Evolutionary conservation across 2,888 invertebrate species (phyloP), one percentile per base, ranked within the genome.

Genomic region (Drosophila longiperda): DNA sequence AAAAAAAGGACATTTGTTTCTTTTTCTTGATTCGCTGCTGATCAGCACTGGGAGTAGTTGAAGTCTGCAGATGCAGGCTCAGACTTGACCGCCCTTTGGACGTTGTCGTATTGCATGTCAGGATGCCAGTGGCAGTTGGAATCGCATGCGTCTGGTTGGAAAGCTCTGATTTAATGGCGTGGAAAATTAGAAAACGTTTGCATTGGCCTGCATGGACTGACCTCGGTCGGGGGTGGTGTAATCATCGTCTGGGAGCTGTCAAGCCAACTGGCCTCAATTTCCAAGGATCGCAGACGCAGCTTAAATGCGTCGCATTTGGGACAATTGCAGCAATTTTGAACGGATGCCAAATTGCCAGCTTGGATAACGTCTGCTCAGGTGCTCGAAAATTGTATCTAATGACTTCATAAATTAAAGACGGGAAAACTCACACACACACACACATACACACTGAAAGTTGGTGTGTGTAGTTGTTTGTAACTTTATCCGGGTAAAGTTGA

Each of bases 141-240:
- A 63, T 71, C 67, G 80, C 71, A 82, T 78, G 82, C 80, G 80
- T 80, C 82, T 78, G 80, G 68, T 70, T 73, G 62, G 75, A 80
- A 79, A 78, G 78, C 69, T 61, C 65, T 70, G 80, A 87, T 80
- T 91, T 90, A 91, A 91, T 91, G 91, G 90, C 72, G 88, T 89
- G 91, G 90, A 91, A 91, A 91, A 91, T 91, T 91, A 89, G 91
- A 90, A 90, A 83, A 87, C 89, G 89, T 90, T 90, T 87, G 87
- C 77, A 63, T 67, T 69, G 57, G 64, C 26, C 68, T 63, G n/a
- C 49, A 29, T 49, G 60, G 48, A 17, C 66, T 48, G 70, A 32
- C 59, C 66, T 45, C 34, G 17, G 12, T 6, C 15, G 32, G 12
- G 12, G 29, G 34, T 54, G 60, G 29, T 29, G 29, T 29, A 29